A percentile compares a stretch with the other conserved stretches of the same genome.
Evolutionary conservation across 2,888 invertebrate genomes (phyloP).

Genomic region (Odontomyia ornata): DNA sequence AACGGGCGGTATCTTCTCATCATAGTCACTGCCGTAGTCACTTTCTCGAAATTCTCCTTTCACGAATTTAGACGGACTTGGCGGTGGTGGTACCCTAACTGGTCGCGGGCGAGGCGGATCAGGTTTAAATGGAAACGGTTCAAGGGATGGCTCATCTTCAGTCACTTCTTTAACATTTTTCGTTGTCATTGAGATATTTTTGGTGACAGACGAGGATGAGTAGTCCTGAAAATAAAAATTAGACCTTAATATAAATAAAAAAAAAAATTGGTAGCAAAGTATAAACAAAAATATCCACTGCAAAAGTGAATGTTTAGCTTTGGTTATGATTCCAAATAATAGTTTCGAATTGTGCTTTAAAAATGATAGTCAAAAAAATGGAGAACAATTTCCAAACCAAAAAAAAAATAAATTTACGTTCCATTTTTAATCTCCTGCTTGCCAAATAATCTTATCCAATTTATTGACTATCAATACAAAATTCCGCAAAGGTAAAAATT

Average conservation of each 20-base stretch:
- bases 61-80: constrained; percentile 73
- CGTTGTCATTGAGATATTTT: constrained; percentile 64
- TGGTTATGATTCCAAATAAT: neutral
- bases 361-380: no score
- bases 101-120: constrained; percentile 60
- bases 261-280: no score
- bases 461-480: neutral
- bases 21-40: constrained; percentile 78
- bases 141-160: constrained; percentile 61
- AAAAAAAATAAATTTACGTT: neutral
- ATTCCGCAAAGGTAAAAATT: neutral
- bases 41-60: constrained; percentile 74
- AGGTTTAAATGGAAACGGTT: constrained; percentile 65
- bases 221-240: constrained; percentile 54
- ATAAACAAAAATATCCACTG: neutral
- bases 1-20: constrained; percentile 70
- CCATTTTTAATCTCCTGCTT: neutral
- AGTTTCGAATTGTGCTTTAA: neutral
- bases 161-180: constrained; percentile 57
- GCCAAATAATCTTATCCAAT: neutral
- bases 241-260: no score
- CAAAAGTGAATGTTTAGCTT: neutral
- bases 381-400: neutral
- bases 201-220: constrained; percentile 66
- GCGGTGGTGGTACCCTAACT: constrained; percentile 65